These are phyloP conservation scores for Hydrotaea diabolus DNA, from an alignment of 2,888 invertebrate genomes.

Conservation along the genomic window DNA sequence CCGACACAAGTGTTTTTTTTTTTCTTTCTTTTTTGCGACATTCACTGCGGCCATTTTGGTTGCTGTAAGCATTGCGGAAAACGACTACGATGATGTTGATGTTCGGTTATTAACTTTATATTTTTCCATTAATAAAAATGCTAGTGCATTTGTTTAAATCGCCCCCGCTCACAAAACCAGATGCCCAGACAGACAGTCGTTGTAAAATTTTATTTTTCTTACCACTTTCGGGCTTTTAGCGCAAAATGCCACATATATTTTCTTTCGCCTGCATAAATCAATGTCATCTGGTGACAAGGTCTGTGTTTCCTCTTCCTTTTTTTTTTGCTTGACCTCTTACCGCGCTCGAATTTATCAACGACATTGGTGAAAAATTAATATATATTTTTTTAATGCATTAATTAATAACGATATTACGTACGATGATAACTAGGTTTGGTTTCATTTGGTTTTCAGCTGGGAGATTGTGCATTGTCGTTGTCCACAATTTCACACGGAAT, in stretches of 20 bases:
- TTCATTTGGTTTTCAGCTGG: background rate
- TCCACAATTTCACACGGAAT: background rate
- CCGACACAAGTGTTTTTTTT: background rate
- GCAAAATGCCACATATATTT: too few species aligned
- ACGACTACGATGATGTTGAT: too few species aligned
- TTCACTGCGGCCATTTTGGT: background rate
- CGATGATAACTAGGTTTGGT: constrained; percentile 18
- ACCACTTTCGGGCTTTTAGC: background rate
- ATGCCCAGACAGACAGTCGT: constrained; percentile 4
- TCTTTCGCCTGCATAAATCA: constrained; percentile 52
- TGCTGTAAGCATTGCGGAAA: background rate
- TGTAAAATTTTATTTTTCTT: background rate
- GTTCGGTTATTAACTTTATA: constrained; percentile 7
- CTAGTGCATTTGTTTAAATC: background rate
- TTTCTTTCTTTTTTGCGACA: background rate
- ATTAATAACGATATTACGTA: constrained; percentile 53
- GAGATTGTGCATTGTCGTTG: background rate
- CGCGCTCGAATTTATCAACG: background rate
- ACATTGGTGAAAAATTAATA: background rate
- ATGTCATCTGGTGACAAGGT: constrained; percentile 52
- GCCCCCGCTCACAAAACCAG: background rate
- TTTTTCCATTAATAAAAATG: constrained; percentile 15
- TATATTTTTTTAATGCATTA: constrained; percentile 44
- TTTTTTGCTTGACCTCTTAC: background rate
- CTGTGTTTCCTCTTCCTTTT: background rate